Conservation (phyloP, 2,888 invertebrate genomes). For the Agelastica alni region DNA sequence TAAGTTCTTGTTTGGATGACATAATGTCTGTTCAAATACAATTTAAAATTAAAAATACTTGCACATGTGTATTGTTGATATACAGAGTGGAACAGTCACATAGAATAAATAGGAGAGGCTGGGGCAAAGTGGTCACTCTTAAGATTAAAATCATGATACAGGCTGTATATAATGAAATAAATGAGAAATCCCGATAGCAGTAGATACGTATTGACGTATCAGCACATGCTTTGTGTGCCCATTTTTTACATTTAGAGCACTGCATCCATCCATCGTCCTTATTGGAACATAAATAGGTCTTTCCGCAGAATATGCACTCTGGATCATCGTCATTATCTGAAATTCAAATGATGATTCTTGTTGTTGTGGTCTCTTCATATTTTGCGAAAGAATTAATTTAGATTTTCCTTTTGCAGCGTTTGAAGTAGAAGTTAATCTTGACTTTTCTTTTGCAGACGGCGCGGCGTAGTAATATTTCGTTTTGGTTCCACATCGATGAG, state of each 20-base stretch:
- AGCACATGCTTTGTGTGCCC: constrained; percentile 1
- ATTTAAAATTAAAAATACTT: no score
- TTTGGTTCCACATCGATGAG: not conserved
- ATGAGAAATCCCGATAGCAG: constrained; percentile 1
- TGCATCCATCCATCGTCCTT: no score
- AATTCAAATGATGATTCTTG: not conserved
- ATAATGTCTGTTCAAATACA: no score
- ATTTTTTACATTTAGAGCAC: constrained; percentile 7
- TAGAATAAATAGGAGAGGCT: not conserved
- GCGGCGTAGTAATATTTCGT: not conserved
- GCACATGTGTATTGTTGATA: no score
- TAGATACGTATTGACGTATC: no score
- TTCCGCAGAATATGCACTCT: no score
- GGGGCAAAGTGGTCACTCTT: constrained; percentile 5
- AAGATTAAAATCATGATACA: constrained; percentile 5
- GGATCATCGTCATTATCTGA: no score
- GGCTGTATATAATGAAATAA: constrained; percentile 3
- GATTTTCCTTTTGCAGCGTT: constrained; percentile 8
- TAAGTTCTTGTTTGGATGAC: no score
- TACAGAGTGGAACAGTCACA: no score
- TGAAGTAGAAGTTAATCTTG: constrained; percentile 9
- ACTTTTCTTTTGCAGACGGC: constrained; percentile 4
- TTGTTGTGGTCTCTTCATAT: constrained; percentile 3
- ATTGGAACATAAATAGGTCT: no score
- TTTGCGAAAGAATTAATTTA: constrained; percentile 1